Conservation (phyloP, 2,888 invertebrate species). For the Aspidiotus destructor region DNA sequence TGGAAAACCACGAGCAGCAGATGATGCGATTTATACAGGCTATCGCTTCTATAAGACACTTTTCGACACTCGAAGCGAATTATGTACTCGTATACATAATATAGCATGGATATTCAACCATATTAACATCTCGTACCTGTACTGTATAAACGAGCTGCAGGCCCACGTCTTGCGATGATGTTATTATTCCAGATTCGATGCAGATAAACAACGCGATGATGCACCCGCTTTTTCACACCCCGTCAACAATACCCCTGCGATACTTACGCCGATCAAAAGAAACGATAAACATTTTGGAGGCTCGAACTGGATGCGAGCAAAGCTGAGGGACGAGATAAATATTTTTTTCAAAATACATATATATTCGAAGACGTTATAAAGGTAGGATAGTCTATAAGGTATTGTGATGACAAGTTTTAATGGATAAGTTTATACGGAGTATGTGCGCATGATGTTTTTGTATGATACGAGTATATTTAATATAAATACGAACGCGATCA, state of each 20-base stretch:
- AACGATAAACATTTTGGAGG: constrained; percentile 20
- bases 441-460: neutral
- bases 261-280: constrained; percentile 19
- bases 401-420: too few relatives aligned
- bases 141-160: neutral
- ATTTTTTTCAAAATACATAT: constrained; percentile 24
- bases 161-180: neutral
- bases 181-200: constrained; percentile 16
- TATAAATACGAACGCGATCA: neutral
- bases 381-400: neutral
- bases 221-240: constrained; percentile 32
- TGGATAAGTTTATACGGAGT: neutral
- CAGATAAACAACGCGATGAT: constrained; percentile 22
- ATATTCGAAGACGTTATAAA: constrained; percentile 13
- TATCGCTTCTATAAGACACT: constrained; percentile 32
- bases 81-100: neutral
- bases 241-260: constrained; percentile 14
- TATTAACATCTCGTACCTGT: constrained; percentile 12
- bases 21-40: constrained; percentile 31
- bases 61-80: constrained; percentile 14
- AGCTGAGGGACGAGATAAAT: constrained; percentile 22
- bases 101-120: too few relatives aligned
- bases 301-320: neutral
- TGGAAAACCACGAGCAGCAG: constrained; percentile 10
- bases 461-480: too few relatives aligned